Evolutionary conservation across 2,797 vertebrate genomes (phyloP).

Genomic region (Glossophaga mutica): DNA sequence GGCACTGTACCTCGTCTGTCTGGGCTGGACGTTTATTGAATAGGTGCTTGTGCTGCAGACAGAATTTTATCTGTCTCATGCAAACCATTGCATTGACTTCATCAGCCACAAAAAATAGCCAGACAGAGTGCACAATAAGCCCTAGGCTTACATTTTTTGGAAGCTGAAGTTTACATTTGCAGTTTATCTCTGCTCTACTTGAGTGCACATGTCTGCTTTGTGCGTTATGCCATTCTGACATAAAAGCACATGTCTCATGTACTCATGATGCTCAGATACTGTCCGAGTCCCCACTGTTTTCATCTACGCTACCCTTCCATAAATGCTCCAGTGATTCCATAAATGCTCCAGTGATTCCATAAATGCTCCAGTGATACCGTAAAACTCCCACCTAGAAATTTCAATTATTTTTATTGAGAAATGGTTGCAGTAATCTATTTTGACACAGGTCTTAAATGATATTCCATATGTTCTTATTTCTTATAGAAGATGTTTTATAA

Average conservation of each 20-base stretch:
- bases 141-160: conserved; percentile 11
- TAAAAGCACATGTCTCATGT: neutral
- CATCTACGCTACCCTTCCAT: neutral
- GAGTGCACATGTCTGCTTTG: neutral
- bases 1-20: conserved; percentile 1
- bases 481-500: neutral
- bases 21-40: conserved; percentile 15
- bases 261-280: neutral
- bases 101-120: conserved; percentile 41
- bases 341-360: neutral
- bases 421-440: neutral
- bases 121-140: neutral
- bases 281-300: neutral
- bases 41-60: neutral
- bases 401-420: neutral
- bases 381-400: neutral
- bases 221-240: neutral
- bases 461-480: neutral
- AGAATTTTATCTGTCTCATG: conserved; percentile 50
- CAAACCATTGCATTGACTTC: conserved; percentile 45
- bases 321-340: neutral
- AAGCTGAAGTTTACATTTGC: neutral
- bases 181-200: neutral
- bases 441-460: neutral
- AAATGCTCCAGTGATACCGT: too few species aligned